phyloP scores from a whole-genome alignment of 1,140 invertebrate species.

The Drosophila saltans region DNA sequence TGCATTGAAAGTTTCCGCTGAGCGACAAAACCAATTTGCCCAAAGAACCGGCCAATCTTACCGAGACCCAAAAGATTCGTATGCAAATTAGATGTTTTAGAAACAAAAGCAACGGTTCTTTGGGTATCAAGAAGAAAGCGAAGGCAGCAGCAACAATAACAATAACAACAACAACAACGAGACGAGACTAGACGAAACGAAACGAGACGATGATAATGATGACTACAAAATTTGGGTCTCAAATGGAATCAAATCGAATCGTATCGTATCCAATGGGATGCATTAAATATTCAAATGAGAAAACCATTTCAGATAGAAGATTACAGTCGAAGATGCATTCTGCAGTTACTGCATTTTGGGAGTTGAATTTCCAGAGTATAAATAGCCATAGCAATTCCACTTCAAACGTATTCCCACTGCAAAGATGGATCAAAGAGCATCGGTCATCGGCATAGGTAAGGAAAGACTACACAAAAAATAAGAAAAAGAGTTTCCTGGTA shows the following conservation, averaged over 20 bases:
- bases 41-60: too few relatives aligned
- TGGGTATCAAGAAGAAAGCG: constrained; percentile 36
- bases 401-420: constrained; percentile 25
- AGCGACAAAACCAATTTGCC: constrained; percentile 21
- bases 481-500: not conserved
- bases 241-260: constrained; percentile 4
- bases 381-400: constrained; percentile 8
- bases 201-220: constrained; percentile 9
- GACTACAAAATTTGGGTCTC: constrained; percentile 49
- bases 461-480: not conserved
- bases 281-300: constrained; percentile 67
- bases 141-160: constrained; percentile 1
- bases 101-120: constrained; percentile 18
- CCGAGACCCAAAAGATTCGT: constrained; percentile 31
- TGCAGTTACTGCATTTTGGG: constrained; percentile 8
- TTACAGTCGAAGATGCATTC: constrained; percentile 45
- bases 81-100: constrained; percentile 42
- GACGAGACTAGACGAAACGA: too few relatives aligned
- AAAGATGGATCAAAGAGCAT: constrained; percentile 41
- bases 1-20: constrained; percentile 7
- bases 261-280: constrained; percentile 29
- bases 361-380: constrained; percentile 44
- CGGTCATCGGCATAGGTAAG: constrained; percentile 37
- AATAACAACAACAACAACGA: not conserved
- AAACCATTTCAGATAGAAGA: constrained; percentile 51